Percentiles rank a stretch among this genome's conserved stretches.
These are phyloP conservation scores for Aurelia coerulea DNA, from an alignment of 30 jellyfish, hydroid and myxozoan species.

Conservation along the genomic window DNA sequence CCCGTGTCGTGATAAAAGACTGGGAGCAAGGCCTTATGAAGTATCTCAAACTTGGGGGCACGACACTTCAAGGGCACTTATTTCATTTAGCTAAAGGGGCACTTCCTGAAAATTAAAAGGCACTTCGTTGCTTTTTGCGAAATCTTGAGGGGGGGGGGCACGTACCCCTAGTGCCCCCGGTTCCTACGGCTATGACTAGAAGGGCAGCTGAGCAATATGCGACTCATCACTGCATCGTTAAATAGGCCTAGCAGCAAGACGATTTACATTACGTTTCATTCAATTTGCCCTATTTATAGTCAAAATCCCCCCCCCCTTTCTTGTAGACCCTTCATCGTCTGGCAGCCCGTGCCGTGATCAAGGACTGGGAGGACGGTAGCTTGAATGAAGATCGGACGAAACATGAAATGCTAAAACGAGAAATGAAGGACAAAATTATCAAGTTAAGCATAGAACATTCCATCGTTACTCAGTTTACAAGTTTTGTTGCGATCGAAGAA, in stretches of 20 bases:
- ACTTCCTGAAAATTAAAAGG: too few relatives aligned
- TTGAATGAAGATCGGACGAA: conserved; percentile 68
- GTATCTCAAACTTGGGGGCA: conserved; percentile 63
- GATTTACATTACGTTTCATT: too few relatives aligned
- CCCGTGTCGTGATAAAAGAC: conserved; percentile 84
- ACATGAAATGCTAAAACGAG: conserved; percentile 85
- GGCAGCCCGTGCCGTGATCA: conserved; percentile 92
- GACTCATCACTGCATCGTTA: too few relatives aligned
- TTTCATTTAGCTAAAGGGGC: too few relatives aligned
- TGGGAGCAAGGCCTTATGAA: conserved; percentile 87
- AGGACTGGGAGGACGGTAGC: conserved; percentile 94
- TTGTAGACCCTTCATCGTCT: conserved; percentile 82
- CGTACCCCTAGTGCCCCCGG: too few relatives aligned
- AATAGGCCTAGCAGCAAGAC: too few relatives aligned
- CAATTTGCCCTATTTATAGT: background rate
- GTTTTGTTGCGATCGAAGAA: conserved; percentile 93
- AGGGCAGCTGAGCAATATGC: too few relatives aligned
- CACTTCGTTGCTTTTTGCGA: too few relatives aligned
- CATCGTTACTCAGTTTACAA: conserved; percentile 89
- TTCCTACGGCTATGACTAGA: too few relatives aligned
- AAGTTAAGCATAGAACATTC: conserved; percentile 81
- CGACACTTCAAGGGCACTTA: conserved; percentile 20
- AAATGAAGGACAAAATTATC: conserved; percentile 76
- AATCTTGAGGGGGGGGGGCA: too few relatives aligned
- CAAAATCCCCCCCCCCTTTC: background rate